These are phyloP conservation scores for Theonella swinhoei DNA, from an alignment of 37 sponge, comb jelly and placozoan genomes.

Conservation along the genomic window DNA sequence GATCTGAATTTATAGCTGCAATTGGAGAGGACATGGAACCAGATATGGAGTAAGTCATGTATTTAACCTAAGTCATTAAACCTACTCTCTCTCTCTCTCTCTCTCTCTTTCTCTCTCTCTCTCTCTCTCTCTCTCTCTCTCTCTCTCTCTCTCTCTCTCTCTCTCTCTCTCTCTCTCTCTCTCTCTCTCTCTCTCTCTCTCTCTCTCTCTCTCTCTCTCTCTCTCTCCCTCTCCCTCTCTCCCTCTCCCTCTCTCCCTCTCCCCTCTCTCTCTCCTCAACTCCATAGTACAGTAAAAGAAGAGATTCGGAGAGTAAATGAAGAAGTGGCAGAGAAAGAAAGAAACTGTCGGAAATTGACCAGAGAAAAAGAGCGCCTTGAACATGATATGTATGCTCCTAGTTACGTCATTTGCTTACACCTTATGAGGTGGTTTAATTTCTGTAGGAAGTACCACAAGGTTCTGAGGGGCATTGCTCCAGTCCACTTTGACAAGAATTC, in stretches of 20 bases:
- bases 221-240: neutral
- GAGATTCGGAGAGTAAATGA: neutral
- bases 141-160: constrained; percentile 35
- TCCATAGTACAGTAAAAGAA: neutral
- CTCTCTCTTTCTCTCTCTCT: constrained; percentile 31
- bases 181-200: constrained; percentile 61
- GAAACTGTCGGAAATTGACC: neutral
- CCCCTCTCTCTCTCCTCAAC: neutral
- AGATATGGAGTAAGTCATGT: neutral
- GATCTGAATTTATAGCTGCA: neutral
- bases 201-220: constrained; percentile 55
- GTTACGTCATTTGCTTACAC: too few species aligned
- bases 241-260: neutral
- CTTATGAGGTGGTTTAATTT: neutral
- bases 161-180: constrained; percentile 58
- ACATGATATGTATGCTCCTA: neutral
- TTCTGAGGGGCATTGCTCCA: neutral
- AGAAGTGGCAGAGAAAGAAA: neutral
- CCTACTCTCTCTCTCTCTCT: too few species aligned
- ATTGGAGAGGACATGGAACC: neutral
- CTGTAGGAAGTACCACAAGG: neutral
- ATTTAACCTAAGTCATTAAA: too few species aligned
- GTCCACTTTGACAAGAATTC: neutral
- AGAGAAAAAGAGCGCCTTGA: neutral
- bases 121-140: constrained; percentile 28